These are phyloP conservation scores for Euspilapteryx auroguttella DNA, from an alignment of 2,888 invertebrate genomes.

Conservation along the genomic window DNA sequence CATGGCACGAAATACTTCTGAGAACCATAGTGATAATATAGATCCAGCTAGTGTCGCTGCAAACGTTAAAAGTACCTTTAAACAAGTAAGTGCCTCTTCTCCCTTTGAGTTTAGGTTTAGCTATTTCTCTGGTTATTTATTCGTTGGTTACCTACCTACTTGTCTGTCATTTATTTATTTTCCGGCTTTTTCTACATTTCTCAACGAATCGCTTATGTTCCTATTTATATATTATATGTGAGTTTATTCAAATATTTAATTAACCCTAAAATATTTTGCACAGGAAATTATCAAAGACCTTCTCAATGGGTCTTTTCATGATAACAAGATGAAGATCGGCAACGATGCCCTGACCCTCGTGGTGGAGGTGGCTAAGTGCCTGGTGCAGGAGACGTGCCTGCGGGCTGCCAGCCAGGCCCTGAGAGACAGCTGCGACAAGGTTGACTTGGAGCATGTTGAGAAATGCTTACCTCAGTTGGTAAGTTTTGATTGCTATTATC, in stretches of 20 bases:
- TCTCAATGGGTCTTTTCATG: conserved; percentile 49
- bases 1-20: conserved; percentile 19
- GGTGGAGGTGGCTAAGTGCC: conserved; percentile 50
- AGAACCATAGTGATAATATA: conserved; percentile 28
- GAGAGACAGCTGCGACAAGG: conserved; percentile 36
- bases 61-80: conserved; percentile 28
- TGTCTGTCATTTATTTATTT: too few relatives aligned
- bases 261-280: too few relatives aligned
- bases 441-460: conserved; percentile 57
- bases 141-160: too few relatives aligned
- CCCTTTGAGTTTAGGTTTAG: too few relatives aligned
- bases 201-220: too few relatives aligned
- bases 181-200: too few relatives aligned
- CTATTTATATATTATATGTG: too few relatives aligned
- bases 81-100: conserved; percentile 24
- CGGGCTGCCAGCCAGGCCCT: conserved; percentile 53
- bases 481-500: too few relatives aligned
- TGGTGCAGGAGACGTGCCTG: conserved; percentile 56
- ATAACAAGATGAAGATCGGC: conserved; percentile 56
- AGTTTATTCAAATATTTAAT: too few relatives aligned
- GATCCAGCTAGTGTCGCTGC: conserved; percentile 31
- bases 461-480: conserved; percentile 60
- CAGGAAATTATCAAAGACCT: conserved; percentile 60
- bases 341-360: conserved; percentile 56
- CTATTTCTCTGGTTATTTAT: too few relatives aligned